Base-by-base conservation (phyloP, 2,888 invertebrate species). In the Selenia dentaria region DNA sequence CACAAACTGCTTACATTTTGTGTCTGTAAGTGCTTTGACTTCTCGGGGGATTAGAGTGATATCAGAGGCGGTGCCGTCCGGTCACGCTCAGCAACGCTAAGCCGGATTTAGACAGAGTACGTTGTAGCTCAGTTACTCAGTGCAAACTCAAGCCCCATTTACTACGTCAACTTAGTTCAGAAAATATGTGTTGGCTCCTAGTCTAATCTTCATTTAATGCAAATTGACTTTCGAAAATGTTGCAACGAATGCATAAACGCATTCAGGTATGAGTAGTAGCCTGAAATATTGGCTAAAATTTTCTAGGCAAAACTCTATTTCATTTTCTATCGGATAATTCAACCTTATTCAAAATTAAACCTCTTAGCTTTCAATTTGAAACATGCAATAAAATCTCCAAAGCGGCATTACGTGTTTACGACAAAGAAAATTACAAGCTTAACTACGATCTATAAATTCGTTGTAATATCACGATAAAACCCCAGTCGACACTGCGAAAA, bases 401-500 rank as follows among this genome's bases (percentile, higher is more conserved):
- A 51, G 37, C 11, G 27, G 31, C 40, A 16, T 48, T 42, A 50
- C 50, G 35, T 52, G 51, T 67, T 62, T 62, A 63, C 49, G 49
- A 55, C 46, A 57, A 48, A 51, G 54, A 56, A 64, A 53, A 62
- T 64, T 58, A 66, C 62, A 54, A 57, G 58, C 56, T 54, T 68
- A 59, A 62, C 59, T 59, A 59, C 65, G 59, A 64, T 60, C 51
- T 63, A 69, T 67, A 62, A 61, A 63, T 71, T 71, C 65, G 68
- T 64, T 62, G 61, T 73, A 60, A 73, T 64, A 68, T 57, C 63
- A 57, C 65, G 62, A 74, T 75, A 74, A 72, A 72, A 64, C 54
- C 56, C 50, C 46, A 64, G 57, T 62, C 64, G 64, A 63, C 66
- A 60, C 45, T 57, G 67, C 36, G 59, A 66, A 66, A 69, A 71